Conservation (phyloP, 2,113 vertebrate species). For the Accipiter cooperii region DNA sequence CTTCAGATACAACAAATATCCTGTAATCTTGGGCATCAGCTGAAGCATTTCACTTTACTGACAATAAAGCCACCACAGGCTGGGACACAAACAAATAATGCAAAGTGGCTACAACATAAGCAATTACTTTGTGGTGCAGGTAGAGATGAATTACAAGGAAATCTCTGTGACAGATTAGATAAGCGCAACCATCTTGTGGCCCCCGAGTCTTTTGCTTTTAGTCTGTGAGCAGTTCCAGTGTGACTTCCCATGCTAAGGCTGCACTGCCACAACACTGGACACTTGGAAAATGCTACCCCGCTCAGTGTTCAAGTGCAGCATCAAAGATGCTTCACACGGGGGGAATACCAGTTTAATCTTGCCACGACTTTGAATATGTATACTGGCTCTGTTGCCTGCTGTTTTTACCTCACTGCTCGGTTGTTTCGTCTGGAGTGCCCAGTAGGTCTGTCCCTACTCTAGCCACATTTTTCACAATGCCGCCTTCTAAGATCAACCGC, state of each 20-base stretch:
- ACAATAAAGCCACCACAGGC: not conserved
- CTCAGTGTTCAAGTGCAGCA: no score
- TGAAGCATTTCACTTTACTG: not conserved
- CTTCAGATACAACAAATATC: not conserved
- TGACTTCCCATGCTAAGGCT: not conserved
- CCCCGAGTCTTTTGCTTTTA: not conserved
- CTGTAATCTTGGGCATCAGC: not conserved
- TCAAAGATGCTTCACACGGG: not conserved
- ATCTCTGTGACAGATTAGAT: not conserved
- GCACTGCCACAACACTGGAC: not conserved
- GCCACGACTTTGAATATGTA: not conserved
- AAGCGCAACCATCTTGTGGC: not conserved
- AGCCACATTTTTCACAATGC: not conserved
- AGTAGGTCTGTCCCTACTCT: not conserved
- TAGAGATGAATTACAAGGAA: not conserved
- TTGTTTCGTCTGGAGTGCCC: not conserved
- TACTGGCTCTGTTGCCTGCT: not conserved
- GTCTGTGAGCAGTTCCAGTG: not conserved
- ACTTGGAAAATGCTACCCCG: not conserved
- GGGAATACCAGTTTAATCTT: not conserved
- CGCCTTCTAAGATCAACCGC: not conserved
- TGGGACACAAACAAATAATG: not conserved
- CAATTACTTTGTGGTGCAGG: not conserved
- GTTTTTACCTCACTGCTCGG: not conserved
- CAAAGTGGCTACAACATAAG: fast-evolving